These are phyloP conservation scores for Meloidogyne chitwoodi DNA, from an alignment of 1,140 invertebrate genomes.

Conservation along the genomic window DNA sequence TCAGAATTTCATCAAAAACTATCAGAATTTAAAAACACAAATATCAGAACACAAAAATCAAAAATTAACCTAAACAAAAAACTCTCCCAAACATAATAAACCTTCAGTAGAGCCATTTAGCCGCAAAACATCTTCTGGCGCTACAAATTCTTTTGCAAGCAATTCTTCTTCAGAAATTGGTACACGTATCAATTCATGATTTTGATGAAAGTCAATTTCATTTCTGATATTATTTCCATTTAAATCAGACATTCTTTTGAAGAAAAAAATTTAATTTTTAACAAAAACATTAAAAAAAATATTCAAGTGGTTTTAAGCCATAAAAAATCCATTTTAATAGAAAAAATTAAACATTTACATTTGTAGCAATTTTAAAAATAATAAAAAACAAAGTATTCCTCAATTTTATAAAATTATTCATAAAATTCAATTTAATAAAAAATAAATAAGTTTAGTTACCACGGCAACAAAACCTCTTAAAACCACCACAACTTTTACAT, in stretches of 20 bases:
- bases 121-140: slow-evolving; percentile 55
- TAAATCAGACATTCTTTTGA: slow-evolving; percentile 6
- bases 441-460: neutral
- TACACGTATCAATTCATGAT: slow-evolving; percentile 22
- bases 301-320: neutral
- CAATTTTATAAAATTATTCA: neutral
- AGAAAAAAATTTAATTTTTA: neutral
- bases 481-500: neutral
- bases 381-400: too few relatives aligned
- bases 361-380: neutral
- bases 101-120: slow-evolving; percentile 53
- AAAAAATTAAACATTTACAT: neutral
- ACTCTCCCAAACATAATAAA: neutral
- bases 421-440: neutral
- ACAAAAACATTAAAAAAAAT: neutral
- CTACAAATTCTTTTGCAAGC: slow-evolving; percentile 39
- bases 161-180: slow-evolving; percentile 54
- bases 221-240: slow-evolving; percentile 9
- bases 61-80: too few relatives aligned
- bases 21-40: too few relatives aligned
- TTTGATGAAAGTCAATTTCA: neutral
- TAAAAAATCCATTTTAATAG: neutral
- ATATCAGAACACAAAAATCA: too few relatives aligned
- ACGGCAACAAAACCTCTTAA: neutral
- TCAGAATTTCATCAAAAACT: too few relatives aligned